Base-by-base conservation (phyloP, 2,797 vertebrate genomes). In the Momotus momota region DNA sequence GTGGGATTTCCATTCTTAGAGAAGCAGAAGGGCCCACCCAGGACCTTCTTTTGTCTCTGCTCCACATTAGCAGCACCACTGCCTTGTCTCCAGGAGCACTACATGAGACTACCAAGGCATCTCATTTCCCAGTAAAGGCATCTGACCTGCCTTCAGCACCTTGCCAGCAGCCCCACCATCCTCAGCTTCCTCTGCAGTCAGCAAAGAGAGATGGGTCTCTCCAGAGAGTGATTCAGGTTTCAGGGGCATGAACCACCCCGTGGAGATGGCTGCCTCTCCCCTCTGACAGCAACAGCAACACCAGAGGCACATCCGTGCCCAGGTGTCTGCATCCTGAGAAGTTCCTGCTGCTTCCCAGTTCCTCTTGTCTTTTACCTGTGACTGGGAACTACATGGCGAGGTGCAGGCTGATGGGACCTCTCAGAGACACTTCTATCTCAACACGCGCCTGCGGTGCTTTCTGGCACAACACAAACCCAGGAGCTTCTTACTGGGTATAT, bases 401-500 rank as follows among this genome's bases (percentile, higher is more conserved):
- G 11, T 6, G 13, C 51, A 86, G 69, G 81, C 10, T 57, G 55
- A 60, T 5, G 27, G 18, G 55, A 89, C 25, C 52, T 70, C 55
- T 64, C 67, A 23, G 61, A 64, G 48, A 61, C 58, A 17, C 12
- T 43, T 54, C 71, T 15, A n/a, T 35, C 20, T 38, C 65, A n/a
- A 15, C 14, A 9, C 0, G 1, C 0, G 0, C 7, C 69, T 11
- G 18, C 1, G 8, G 7, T 2, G 70, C 41, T n/a, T 57, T 46
- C 67, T n/a, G 54, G 51, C 62, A 73, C 3, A 70, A 71, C 38
- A 55, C 27, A 88, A 83, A 88, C 12, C 1, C 52, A 16, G 65
- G 26, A 81, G 70, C 55, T 70, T 86, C 98, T 98, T 99, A 99
- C 99, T 98, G 85, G 99, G 99, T 40, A 97, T 96, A 46, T 98